Base-by-base conservation (phyloP, 2,113 vertebrate species). In the Triplophysa rosa region DNA sequence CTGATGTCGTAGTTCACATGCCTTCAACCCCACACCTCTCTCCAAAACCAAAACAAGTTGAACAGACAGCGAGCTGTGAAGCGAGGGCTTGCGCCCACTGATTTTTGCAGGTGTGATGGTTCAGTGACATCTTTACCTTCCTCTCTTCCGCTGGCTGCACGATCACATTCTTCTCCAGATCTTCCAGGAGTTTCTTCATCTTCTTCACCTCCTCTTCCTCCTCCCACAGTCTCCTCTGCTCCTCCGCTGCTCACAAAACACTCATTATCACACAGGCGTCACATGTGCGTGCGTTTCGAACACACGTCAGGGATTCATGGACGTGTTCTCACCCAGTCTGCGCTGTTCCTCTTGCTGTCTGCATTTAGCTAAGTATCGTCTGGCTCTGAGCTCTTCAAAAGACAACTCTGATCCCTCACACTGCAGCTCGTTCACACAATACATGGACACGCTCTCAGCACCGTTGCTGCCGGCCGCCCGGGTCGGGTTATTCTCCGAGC, bases 301-400 rank as follows among this genome's bases (percentile, higher is more conserved):
- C 17, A 56, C 17, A 49, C 33, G 33, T 37, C 33, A 8, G 7
- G 33, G 33, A 37, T 37, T 12, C 14, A 17, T 17, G 19, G 42
- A 24, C 1, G 11, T 16, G 2, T 16, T 11, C 85, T 84, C 16
- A 88, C 86, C 52, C 1, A 19, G 70, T 0, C 67, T 72, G 1
- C 16, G 69, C 4, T 21, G 85, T 66, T 92, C 85, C 59, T 79
- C 84, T 26, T 92, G 83, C 66, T 87, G 87, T 78, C 82, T 86
- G 19, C 89, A 82, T 83, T 88, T 92, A 1, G 26, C 52, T 23
- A 90, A 91, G 86, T 92, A 92, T 8, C 77, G 77, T 14, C 80
- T 85, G 0, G 95, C 95, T 83, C 95, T 82, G 24, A 94, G 87
- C 85, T 97, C 96, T 86, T 97, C 96, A 16, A 97, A 95, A 49